Percentiles rank a stretch among this genome's conserved stretches.
phyloP scores from a whole-genome alignment of 30 jellyfish, hydroid and myxozoan species.

The Calvadosia cruxmelitensis region DNA sequence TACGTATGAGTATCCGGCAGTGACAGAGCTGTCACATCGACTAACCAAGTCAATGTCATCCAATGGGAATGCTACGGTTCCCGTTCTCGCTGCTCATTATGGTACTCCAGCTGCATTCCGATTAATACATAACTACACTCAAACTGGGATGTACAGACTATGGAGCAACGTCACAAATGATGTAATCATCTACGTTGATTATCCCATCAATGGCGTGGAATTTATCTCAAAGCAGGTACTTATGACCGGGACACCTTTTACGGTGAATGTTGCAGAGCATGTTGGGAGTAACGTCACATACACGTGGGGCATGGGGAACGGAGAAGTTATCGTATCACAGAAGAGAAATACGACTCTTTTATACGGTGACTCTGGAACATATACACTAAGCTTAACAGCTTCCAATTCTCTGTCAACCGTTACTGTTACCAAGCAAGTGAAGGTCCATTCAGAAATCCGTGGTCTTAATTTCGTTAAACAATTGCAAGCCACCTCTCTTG shows the following conservation, averaged over 20 bases:
- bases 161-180: conserved; percentile 29
- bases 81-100: background rate
- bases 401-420: conserved; percentile 48
- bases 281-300: conserved; percentile 76
- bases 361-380: conserved; percentile 57
- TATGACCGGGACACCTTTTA: conserved; percentile 21
- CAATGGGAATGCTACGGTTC: no score
- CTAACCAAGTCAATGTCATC: no score
- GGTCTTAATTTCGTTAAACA: conserved; percentile 33
- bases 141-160: conserved; percentile 53
- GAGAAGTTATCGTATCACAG: conserved; percentile 10
- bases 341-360: conserved; percentile 3
- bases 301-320: conserved; percentile 59
- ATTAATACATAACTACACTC: conserved; percentile 38
- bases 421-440: conserved; percentile 14
- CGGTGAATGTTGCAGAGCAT: conserved; percentile 30
- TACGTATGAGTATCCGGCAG: no score
- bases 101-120: background rate
- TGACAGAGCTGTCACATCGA: no score
- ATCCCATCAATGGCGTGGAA: conserved; percentile 40
- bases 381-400: conserved; percentile 32
- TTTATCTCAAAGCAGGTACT: conserved; percentile 33
- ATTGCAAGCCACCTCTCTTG: conserved; percentile 34
- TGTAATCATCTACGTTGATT: conserved; percentile 48
- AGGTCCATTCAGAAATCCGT: conserved; percentile 33